A percentile compares a stretch with the other conserved stretches of the same genome.
phyloP scores from a whole-genome alignment of 2,797 vertebrate species.

The Diceros bicornis region DNA sequence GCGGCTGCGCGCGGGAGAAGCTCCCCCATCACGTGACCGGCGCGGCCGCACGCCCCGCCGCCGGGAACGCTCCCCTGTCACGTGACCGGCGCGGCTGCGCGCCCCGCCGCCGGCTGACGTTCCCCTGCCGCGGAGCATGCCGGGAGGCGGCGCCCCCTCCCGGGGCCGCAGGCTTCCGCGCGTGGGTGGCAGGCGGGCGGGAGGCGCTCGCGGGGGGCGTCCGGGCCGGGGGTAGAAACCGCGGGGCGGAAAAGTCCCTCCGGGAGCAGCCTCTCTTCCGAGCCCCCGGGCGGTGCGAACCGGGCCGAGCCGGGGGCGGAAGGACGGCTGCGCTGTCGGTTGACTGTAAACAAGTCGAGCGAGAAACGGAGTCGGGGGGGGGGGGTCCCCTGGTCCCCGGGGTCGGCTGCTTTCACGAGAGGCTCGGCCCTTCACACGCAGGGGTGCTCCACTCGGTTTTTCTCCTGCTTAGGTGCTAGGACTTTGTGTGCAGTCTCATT shows the following conservation, averaged over 20 bases:
- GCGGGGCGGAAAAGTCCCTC: not conserved
- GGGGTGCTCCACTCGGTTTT: not conserved
- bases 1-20: too few species aligned
- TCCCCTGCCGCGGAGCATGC: conserved; percentile 18
- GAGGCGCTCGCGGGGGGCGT: not conserved
- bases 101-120: not conserved
- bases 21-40: conserved; percentile 35
- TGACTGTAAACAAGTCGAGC: conserved; percentile 24
- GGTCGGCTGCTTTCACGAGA: not conserved
- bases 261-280: accelerated
- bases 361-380: not conserved
- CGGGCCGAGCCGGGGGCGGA: not conserved
- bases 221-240: not conserved
- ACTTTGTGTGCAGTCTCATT: not conserved
- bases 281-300: conserved; percentile 22
- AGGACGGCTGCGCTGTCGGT: not conserved
- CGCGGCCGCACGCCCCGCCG: accelerated
- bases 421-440: not conserved
- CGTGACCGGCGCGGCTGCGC: not conserved
- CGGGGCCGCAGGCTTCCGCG: not conserved
- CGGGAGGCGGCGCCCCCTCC: not conserved
- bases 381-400: too few species aligned
- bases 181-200: not conserved
- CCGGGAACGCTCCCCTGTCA: not conserved
- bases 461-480: not conserved